Conservation (phyloP, 1,140 invertebrate species). For the Heliconius hewitsoni region DNA sequence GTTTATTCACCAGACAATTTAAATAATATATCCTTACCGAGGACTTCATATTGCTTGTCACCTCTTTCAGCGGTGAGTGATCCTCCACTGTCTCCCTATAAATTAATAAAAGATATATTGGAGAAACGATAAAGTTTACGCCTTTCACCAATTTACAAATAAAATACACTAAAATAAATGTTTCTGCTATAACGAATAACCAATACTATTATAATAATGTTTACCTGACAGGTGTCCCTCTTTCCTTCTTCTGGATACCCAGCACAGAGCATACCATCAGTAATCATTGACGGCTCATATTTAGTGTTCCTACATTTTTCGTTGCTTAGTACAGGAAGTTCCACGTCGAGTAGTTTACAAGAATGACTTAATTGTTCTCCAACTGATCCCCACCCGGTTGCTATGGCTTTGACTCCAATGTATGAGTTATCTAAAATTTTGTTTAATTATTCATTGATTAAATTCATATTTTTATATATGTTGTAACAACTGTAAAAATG, state of each 20-base stretch:
- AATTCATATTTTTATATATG: too few species aligned
- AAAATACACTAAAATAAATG: too few species aligned
- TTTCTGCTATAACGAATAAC: too few species aligned
- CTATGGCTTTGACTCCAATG: slow-evolving; percentile 86
- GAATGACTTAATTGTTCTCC: slow-evolving; percentile 90
- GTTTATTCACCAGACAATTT: background rate
- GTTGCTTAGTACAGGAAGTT: slow-evolving; percentile 90
- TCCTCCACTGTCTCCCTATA: slow-evolving; percentile 94
- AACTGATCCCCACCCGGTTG: slow-evolving; percentile 92
- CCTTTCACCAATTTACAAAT: too few species aligned
- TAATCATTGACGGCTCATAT: slow-evolving; percentile 89
- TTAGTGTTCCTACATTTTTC: slow-evolving; percentile 88
- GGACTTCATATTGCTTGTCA: slow-evolving; percentile 87
- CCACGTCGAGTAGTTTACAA: slow-evolving; percentile 89
- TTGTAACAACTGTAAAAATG: too few species aligned
- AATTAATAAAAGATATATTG: slow-evolving; percentile 4
- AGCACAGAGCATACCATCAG: slow-evolving; percentile 92
- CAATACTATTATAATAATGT: too few species aligned
- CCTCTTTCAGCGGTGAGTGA: slow-evolving; percentile 88
- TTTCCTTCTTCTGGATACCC: slow-evolving; percentile 87
- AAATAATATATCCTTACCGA: slow-evolving; percentile 81
- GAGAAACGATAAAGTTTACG: background rate
- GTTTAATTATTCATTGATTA: background rate
- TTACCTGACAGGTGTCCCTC: slow-evolving; percentile 91
- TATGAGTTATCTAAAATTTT: slow-evolving; percentile 84